A percentile compares a stretch with the other conserved stretches of the same genome.
Evolutionary conservation across 2,888 invertebrate genomes (phyloP).

Genomic region (Synergus laeviventris): DNA sequence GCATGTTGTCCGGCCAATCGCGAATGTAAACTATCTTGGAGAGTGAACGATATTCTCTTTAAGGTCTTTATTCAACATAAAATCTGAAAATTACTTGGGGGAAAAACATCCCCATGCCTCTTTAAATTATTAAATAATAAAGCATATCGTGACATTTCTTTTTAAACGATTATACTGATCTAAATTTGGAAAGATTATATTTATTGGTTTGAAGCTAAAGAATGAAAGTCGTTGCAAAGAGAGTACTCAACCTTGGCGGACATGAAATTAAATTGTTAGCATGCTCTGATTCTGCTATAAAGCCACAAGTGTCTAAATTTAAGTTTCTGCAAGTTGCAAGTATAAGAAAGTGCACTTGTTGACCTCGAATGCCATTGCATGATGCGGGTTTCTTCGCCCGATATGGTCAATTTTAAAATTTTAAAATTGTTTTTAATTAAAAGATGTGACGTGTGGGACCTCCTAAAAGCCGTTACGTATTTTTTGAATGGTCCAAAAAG

Average conservation of each 20-base stretch:
- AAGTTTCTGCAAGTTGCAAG: too few relatives aligned
- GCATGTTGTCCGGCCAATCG: background rate
- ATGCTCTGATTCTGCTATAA: background rate
- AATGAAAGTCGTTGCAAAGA: background rate
- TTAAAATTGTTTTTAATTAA: too few relatives aligned
- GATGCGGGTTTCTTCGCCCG: slow-evolving; percentile 36
- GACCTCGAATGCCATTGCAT: slow-evolving; percentile 1
- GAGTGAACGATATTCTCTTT: slow-evolving; percentile 1
- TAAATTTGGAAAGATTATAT: slow-evolving; percentile 40
- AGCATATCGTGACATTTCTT: background rate
- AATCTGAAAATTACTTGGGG: too few relatives aligned
- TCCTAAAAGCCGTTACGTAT: too few relatives aligned
- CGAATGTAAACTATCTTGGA: background rate
- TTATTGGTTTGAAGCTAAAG: background rate
- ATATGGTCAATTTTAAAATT: too few relatives aligned
- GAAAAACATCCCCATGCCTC: too few relatives aligned
- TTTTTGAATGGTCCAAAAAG: too few relatives aligned
- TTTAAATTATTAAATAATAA: too few relatives aligned
- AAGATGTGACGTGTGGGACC: too few relatives aligned
- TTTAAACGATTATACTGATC: slow-evolving; percentile 52
- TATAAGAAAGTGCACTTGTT: too few relatives aligned
- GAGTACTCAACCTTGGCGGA: background rate
- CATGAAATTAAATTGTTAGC: background rate
- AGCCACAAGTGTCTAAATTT: background rate
- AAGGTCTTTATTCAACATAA: background rate